Evolutionary conservation across 2,797 vertebrate genomes (phyloP), one percentile per base, ranked within the genome.

Genomic region (Thripadectes ignobilis): DNA sequence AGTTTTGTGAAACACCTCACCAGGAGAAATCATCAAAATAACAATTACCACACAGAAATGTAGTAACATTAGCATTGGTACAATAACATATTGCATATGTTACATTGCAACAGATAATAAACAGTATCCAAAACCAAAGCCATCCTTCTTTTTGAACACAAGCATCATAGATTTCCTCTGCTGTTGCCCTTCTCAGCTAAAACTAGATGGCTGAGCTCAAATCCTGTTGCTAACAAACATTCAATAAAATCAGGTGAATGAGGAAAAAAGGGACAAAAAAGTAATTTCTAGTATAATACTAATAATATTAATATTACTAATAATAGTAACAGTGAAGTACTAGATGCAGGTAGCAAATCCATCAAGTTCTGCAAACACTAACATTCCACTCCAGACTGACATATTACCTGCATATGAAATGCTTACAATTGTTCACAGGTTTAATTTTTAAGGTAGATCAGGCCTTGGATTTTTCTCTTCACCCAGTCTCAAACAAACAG

Each of bases 1-100:
- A 49, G 63, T 85, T 96, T 91, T 81, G n/a, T 29, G 85, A 79
- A 83, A 68, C 38, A 75, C 30, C 48, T 36, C 43, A 88, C 48
- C 48, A 75, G 38, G 34, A 85, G 45, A 81, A 92, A 93, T 57
- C 66, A 94, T 39, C 29, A 79, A 95, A 95, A 81, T 96, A 94
- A 90, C 93, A 89, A 91, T 21, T 52, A 66, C 26, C 30, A 95
- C 87, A 91, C 46, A 93, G 71, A 97, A 95, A 93, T 89, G 43
- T 34, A 23, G 6, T 29, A 92, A 76, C 82, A 87, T 49, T 57
- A 96, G 29, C 54, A 89, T 30, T 0, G 1, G 21, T 52, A 89
- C 66, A 92, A 72, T 49, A 92, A 86, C 57, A 76, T 76, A 85
- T 24, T 68, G 71, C 30, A 38, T 48, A 77, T 6, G 23, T 12